Percentiles rank a stretch among this genome's conserved stretches.
These are phyloP conservation scores for Heterotilapia buettikoferi DNA, from an alignment of 2,113 vertebrate species.

Conservation along the genomic window DNA sequence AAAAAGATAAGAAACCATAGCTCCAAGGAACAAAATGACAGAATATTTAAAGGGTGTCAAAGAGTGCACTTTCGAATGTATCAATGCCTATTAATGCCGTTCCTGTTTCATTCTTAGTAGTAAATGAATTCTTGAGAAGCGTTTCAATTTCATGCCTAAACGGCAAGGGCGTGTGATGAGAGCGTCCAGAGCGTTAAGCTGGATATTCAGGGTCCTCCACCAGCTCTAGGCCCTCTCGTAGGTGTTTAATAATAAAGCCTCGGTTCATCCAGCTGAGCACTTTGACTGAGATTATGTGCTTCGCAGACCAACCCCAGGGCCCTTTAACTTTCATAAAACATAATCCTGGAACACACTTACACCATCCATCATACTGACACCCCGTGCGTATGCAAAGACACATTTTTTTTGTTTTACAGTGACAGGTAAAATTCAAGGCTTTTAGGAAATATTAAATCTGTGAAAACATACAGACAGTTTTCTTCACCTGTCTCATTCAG, in stretches of 20 bases:
- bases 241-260: conserved; percentile 75
- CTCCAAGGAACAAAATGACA: conserved; percentile 8
- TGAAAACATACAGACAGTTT: background rate
- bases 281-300: conserved; percentile 64
- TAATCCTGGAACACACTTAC: conserved; percentile 64
- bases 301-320: conserved; percentile 63
- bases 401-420: background rate
- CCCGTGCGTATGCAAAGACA: conserved; percentile 11
- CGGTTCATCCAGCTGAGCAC: conserved; percentile 61
- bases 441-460: conserved; percentile 38
- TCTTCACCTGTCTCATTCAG: conserved; percentile 31
- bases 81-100: background rate
- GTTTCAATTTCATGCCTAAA: conserved; percentile 65
- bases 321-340: conserved; percentile 69
- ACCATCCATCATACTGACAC: conserved; percentile 64
- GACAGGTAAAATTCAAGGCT: conserved; percentile 45
- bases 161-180: conserved; percentile 46
- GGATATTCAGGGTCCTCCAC: conserved; percentile 42
- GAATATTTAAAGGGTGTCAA: conserved; percentile 23
- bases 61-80: background rate
- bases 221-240: conserved; percentile 47
- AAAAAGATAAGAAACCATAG: conserved; percentile 7
- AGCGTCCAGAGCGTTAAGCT: conserved; percentile 37
- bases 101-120: conserved; percentile 11
- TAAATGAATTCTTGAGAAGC: conserved; percentile 33